Conservation (phyloP, 2,113 vertebrate species). For the Sinocyclocheilus anshuiensis region DNA sequence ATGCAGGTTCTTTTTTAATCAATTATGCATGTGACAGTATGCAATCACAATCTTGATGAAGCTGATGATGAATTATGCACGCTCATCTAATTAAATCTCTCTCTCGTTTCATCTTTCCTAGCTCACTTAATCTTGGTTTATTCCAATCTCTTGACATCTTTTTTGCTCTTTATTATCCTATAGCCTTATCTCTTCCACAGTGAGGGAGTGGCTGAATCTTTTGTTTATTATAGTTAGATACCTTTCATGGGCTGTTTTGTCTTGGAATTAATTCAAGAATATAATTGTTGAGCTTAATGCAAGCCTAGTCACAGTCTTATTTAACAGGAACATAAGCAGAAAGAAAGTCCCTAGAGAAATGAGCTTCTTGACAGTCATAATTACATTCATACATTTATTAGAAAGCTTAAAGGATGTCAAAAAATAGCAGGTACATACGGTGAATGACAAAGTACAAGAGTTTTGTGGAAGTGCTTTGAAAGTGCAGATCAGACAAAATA, state of each 20-base stretch:
- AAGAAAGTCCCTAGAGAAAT: constrained; percentile 5
- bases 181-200: background rate
- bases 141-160: constrained; percentile 29
- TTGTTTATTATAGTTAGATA: constrained; percentile 17
- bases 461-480: constrained; percentile 5
- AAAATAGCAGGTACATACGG: background rate
- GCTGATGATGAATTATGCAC: constrained; percentile 46
- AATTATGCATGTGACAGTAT: constrained; percentile 42
- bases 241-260: constrained; percentile 8
- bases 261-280: constrained; percentile 29
- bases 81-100: constrained; percentile 49
- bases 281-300: constrained; percentile 24
- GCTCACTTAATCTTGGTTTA: constrained; percentile 27
- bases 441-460: background rate
- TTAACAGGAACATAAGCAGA: background rate
- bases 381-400: constrained; percentile 14
- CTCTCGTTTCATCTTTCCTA: constrained; percentile 31
- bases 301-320: constrained; percentile 2
- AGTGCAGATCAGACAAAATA: background rate
- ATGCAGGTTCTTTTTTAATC: constrained; percentile 41
- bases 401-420: background rate
- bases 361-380: constrained; percentile 1
- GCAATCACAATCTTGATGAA: constrained; percentile 47
- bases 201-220: constrained; percentile 6
- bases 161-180: constrained; percentile 17